Conservation (phyloP, 2,113 vertebrate species). For the Alexandromys fortis region DNA sequence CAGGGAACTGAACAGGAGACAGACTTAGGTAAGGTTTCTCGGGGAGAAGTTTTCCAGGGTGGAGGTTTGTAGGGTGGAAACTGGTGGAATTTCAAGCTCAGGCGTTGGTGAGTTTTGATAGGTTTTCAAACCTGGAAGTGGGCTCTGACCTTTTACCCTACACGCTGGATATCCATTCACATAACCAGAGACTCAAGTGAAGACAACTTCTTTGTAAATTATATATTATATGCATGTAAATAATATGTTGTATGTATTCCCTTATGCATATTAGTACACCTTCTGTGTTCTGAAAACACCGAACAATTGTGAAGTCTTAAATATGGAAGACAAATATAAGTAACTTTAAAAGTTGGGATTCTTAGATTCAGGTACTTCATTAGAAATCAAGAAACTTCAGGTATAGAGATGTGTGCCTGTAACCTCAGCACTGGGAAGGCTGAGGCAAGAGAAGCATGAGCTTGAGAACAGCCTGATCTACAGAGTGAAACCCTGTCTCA, state of each 20-base stretch:
- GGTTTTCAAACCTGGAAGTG: neutral
- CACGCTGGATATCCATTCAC: neutral
- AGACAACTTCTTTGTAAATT: conserved; percentile 50
- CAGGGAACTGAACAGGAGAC: neutral
- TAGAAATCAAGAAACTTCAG: neutral
- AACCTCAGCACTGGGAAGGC: neutral
- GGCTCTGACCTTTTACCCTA: neutral
- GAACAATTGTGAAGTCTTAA: conserved; percentile 17
- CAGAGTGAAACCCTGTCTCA: neutral
- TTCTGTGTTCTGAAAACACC: conserved; percentile 10
- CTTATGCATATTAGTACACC: neutral
- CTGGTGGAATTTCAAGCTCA: neutral
- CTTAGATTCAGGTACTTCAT: neutral
- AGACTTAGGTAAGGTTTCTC: no score
- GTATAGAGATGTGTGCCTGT: neutral
- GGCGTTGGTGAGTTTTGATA: neutral
- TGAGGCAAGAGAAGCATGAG: neutral
- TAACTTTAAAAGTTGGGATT: neutral
- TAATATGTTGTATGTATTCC: neutral
- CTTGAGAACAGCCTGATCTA: neutral
- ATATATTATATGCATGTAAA: neutral
- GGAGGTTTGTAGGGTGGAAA: no score
- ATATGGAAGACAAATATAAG: neutral
- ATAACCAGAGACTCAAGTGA: conserved; percentile 16
- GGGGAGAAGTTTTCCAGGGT: neutral